Evolutionary conservation across 2,797 vertebrate genomes (phyloP), one percentile per base, ranked within the genome.

Genomic region (Champsocephalus gunnari): DNA sequence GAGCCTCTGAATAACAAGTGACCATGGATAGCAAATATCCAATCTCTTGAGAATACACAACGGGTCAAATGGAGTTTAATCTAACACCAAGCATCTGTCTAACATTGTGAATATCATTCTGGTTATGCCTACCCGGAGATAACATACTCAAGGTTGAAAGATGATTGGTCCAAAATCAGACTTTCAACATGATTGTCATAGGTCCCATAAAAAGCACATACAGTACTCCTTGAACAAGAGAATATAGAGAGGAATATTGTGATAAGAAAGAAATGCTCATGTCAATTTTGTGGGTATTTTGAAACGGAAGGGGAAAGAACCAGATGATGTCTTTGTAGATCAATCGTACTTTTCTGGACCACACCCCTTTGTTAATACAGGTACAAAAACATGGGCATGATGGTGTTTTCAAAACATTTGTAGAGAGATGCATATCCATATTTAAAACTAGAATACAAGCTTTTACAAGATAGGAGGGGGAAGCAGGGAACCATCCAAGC

Each of bases 1-100:
- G 6, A 66, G 59, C 34, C 24, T 66, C 44, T 49, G 56, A 65
- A 78, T 58, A 78, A 63, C 43, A 63, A 58, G 45, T 69, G 49
- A 60, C 12, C 12, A 2, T 38, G 13, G 9, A 24, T 7, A 24
- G 43, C 9, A 3, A 24, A 59, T 32, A 43, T 66, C 49, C 0
- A 1, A 71, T 28, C 38, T 51, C 49, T 66, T 2, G 5, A 63
- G 45, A 57, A 56, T n/a, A 5, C 69, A 62, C 47, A 38, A 24
- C 54, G 51, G 43, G 57, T 50, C 51, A 48, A 21, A 47, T 41
- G 38, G 32, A 63, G n/a, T 24, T 2, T 3, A 65, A 53, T 38
- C 60, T 12, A 8, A 53, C 48, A 53, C 41, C 34, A n/a, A 59
- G 34, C 10, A 6, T 74, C n/a, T 11, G 5, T 43, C 47, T 53